These are phyloP conservation scores for Leuciscus idus DNA, from an alignment of 2,113 vertebrate genomes.

Conservation along the genomic window DNA sequence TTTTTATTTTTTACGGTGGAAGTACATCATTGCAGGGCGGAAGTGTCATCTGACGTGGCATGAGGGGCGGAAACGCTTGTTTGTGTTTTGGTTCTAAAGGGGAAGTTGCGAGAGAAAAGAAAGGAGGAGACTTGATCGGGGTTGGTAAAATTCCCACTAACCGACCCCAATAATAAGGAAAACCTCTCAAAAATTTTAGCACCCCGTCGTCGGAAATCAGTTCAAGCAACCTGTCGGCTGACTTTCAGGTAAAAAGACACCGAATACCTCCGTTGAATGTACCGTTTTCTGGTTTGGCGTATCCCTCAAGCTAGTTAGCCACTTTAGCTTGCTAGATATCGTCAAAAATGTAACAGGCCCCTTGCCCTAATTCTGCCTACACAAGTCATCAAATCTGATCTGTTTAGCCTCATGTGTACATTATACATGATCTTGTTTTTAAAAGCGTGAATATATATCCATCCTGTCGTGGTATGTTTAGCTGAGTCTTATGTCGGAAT, in stretches of 20 bases:
- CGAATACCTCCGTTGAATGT: neutral
- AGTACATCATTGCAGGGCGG: slow-evolving; percentile 26
- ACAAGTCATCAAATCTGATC: neutral
- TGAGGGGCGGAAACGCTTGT: slow-evolving; percentile 75
- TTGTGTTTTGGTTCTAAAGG: slow-evolving; percentile 82
- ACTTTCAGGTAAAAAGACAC: slow-evolving; percentile 51
- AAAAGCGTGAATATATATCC: neutral
- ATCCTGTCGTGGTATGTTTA: slow-evolving; percentile 5
- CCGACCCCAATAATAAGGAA: slow-evolving; percentile 45
- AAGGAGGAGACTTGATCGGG: slow-evolving; percentile 77
- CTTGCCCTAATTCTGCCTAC: neutral
- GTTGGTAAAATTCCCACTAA: slow-evolving; percentile 69
- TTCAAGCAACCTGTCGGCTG: slow-evolving; percentile 48
- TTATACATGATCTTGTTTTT: neutral
- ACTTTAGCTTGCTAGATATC: slow-evolving; percentile 36
- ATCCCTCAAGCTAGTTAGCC: slow-evolving; percentile 37
- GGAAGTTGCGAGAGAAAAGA: slow-evolving; percentile 80
- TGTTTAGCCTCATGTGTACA: neutral
- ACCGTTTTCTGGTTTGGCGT: slow-evolving; percentile 9
- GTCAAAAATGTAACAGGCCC: slow-evolving; percentile 30
- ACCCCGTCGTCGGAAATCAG: slow-evolving; percentile 51
- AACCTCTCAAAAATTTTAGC: slow-evolving; percentile 32
- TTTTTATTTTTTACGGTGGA: neutral
- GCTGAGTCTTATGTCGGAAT: slow-evolving; percentile 28
- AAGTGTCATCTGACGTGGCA: slow-evolving; percentile 71